A percentile compares a stretch with the other conserved stretches of the same genome.
phyloP scores from a whole-genome alignment of 1,140 invertebrate species.

The Triops cancriformis region DNA sequence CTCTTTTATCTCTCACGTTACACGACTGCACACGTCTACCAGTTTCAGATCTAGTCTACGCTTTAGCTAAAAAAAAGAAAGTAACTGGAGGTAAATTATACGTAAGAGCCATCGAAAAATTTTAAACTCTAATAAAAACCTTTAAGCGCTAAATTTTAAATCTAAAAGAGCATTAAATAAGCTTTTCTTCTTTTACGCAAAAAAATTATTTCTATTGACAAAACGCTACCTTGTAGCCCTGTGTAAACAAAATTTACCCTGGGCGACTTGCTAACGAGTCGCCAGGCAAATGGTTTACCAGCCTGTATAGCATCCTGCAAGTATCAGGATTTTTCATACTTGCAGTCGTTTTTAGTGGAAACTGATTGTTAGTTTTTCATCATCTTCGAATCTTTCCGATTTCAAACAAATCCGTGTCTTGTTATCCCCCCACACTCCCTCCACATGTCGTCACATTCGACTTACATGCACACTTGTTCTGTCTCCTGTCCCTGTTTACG shows the following conservation, averaged over 20 bases:
- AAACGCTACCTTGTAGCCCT: too few species aligned
- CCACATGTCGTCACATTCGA: not conserved
- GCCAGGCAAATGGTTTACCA: not conserved
- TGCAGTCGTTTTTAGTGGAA: not conserved
- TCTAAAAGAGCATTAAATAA: not conserved
- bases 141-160: not conserved
- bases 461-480: not conserved
- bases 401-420: not conserved
- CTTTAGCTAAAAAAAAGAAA: not conserved
- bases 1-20: not conserved
- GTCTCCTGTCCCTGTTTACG: not conserved
- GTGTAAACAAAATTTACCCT: too few species aligned
- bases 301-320: not conserved
- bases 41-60: constrained; percentile 10
- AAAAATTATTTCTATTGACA: not conserved
- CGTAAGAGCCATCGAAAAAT: constrained; percentile 10
- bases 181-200: not conserved
- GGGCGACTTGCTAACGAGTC: not conserved
- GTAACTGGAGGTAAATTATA: not conserved
- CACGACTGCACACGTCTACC: constrained; percentile 8
- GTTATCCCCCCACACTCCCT: not conserved
- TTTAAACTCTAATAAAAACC: not conserved
- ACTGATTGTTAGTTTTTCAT: not conserved
- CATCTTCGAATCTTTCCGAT: not conserved
- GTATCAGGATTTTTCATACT: not conserved